phyloP scores from a whole-genome alignment of 2,113 vertebrate genomes.

The Psilopogon haemacephalus region DNA sequence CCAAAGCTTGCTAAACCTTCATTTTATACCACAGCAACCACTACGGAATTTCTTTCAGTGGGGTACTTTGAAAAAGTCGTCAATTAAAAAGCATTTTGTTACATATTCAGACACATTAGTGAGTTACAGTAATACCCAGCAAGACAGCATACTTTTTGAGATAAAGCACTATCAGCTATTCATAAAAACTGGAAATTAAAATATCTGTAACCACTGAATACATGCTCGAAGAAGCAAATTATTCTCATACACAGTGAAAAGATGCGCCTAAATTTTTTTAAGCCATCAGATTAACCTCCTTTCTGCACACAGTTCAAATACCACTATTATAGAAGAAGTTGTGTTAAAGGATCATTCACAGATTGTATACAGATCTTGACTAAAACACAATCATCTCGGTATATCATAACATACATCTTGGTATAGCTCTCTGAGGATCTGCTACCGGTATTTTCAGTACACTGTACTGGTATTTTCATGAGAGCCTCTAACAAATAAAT shows the following conservation, averaged over 20 bases:
- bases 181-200: background rate
- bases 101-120: background rate
- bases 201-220: background rate
- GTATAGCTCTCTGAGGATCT: no score
- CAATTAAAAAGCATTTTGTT: background rate
- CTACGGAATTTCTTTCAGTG: background rate
- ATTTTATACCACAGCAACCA: background rate
- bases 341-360: no score
- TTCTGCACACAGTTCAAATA: no score
- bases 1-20: background rate
- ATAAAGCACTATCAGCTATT: background rate
- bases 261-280: background rate
- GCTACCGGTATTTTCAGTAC: no score
- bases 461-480: no score
- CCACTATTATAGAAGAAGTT: no score
- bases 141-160: background rate
- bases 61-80: background rate
- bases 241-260: background rate
- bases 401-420: no score
- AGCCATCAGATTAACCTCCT: no score
- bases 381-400: no score
- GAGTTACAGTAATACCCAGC: background rate
- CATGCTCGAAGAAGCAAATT: background rate
- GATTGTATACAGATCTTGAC: no score
- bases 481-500: no score